These are phyloP conservation scores for Catocala nupta DNA, from an alignment of 2,888 invertebrate genomes.

Conservation along the genomic window DNA sequence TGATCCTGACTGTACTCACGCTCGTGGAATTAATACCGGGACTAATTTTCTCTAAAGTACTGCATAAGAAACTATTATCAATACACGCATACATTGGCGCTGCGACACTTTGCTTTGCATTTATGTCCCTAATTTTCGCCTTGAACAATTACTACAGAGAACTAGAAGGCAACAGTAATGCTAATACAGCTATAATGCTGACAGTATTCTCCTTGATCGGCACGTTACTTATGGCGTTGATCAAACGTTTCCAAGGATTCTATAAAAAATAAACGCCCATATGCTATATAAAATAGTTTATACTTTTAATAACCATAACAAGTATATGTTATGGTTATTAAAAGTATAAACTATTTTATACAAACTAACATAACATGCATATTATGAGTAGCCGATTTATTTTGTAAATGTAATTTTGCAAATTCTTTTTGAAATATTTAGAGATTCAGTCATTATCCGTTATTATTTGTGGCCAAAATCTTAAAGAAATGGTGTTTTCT, in stretches of 20 bases:
- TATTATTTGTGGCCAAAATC: no score
- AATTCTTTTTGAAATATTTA: no score
- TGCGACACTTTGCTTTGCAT: constrained; percentile 60
- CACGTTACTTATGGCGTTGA: constrained; percentile 48
- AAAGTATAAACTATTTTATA: no score
- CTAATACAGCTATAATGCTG: constrained; percentile 57
- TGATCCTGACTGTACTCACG: constrained; percentile 62
- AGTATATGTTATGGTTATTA: no score
- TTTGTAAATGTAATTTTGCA: no score
- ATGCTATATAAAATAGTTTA: no score
- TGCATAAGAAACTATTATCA: constrained; percentile 41
- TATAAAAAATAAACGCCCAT: no score
- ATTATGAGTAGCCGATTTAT: no score
- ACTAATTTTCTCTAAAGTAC: constrained; percentile 43
- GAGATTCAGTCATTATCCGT: no score
- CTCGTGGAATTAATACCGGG: constrained; percentile 64
- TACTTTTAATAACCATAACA: no score
- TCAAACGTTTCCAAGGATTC: constrained; percentile 37
- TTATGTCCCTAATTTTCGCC: constrained; percentile 56
- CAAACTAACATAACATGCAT: no score
- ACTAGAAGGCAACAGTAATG: constrained; percentile 37
- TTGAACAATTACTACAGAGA: constrained; percentile 50
- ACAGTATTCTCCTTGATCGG: constrained; percentile 60
- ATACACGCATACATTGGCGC: constrained; percentile 56
- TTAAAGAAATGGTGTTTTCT: no score